Evolutionary conservation across 2,113 vertebrate species (phyloP), one percentile per base, ranked within the genome.

Genomic region (Rhagologus leucostigma): DNA sequence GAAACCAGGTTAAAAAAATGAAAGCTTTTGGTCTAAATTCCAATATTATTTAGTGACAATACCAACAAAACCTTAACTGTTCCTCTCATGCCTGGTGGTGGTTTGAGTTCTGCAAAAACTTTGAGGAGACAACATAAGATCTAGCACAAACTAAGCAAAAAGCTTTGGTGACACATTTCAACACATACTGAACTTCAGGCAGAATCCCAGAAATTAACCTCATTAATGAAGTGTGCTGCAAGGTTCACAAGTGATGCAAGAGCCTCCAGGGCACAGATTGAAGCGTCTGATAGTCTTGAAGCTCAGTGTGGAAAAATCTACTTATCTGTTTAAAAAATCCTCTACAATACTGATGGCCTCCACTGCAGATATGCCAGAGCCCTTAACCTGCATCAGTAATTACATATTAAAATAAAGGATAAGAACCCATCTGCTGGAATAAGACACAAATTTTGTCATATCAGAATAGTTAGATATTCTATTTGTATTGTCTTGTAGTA

Each of bases 391-490:
- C 18, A 78, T 9, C 15, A 63, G 1, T 15, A 84, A 63, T 16
- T 42, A 14, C 6, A 11, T 13, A 59, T 47, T 47, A 37, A 90
- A 88, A 50, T 42, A 55, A 56, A 88, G 33, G 5, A 8, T 42
- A n/a, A 74, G 18, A 42, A 32, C 4, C 8, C 13, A 71, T 29
- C 46, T 60, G 14, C 50, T 69, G 13, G 21, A 68, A 29, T 39
- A 70, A 68, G 3, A 18, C 3, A 32, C 10, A 24, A 13, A 6
- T 2, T 1, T 19, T 27, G 1, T 23, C 35, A 14, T 10, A 42
- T 3, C 22, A 67, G 29, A 65, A 49, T 30, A 21, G 49, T 19
- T 5, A 32, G 7, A 27, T 79, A 59, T 52, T 30, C 11, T 16
- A 2, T 39, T 37, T 46, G 8, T 53, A 7, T 46, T 1, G 2